These are phyloP conservation scores for Cloeon dipterum DNA, from an alignment of 2,888 invertebrate genomes.

Conservation along the genomic window DNA sequence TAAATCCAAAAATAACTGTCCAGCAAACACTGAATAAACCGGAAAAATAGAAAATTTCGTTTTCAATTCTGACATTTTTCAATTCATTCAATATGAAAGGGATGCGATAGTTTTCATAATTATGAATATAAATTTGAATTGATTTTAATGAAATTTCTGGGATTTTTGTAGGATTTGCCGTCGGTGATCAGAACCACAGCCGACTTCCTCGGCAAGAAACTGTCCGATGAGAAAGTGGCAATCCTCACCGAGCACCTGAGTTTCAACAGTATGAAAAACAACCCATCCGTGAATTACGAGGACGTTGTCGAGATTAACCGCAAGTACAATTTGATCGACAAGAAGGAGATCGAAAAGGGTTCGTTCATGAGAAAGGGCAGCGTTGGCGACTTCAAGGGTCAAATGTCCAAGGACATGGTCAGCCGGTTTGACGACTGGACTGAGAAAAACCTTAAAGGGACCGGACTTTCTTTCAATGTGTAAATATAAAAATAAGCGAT, in stretches of 20 bases:
- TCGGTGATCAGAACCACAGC: constrained; percentile 24
- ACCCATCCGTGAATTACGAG: constrained; percentile 30
- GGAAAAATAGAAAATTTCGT: neutral
- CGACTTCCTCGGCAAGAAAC: constrained; percentile 24
- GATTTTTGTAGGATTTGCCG: constrained; percentile 20
- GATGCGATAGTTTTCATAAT: too few relatives aligned
- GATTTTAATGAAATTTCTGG: too few relatives aligned
- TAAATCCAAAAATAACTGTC: too few relatives aligned
- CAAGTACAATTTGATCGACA: constrained; percentile 11
- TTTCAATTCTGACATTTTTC: neutral
- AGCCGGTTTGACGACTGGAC: constrained; percentile 24
- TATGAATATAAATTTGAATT: too few relatives aligned
- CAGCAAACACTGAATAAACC: too few relatives aligned
- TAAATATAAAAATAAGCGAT: too few relatives aligned
- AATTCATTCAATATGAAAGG: neutral
- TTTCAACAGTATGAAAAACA: constrained; percentile 34
- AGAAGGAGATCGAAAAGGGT: constrained; percentile 12
- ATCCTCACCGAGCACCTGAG: constrained; percentile 27
- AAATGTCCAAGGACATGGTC: constrained; percentile 18
- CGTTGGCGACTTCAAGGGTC: constrained; percentile 22
- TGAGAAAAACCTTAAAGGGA: constrained; percentile 14
- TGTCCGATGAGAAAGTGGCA: constrained; percentile 21
- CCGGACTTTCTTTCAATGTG: constrained; percentile 11
- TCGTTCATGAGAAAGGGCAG: constrained; percentile 17
- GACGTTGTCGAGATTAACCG: constrained; percentile 14